Evolutionary conservation across 1,140 invertebrate genomes (phyloP).

Genomic region (Mycetomoellerius zeteki): DNA sequence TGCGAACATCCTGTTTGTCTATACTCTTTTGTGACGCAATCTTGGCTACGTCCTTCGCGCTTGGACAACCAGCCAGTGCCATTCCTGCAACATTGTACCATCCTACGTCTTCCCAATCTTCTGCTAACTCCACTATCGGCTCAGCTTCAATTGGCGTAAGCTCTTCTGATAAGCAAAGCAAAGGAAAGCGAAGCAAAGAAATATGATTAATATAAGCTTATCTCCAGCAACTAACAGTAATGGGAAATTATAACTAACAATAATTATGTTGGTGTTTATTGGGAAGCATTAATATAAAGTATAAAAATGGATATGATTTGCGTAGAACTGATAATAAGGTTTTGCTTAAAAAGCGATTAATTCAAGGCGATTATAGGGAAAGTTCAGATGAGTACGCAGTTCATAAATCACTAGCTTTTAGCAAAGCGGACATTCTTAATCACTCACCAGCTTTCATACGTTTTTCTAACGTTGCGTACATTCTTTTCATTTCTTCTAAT

Average conservation of each 20-base stretch:
- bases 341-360: constrained; percentile 8
- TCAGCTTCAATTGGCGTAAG: constrained; percentile 61
- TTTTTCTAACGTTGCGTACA: constrained; percentile 91
- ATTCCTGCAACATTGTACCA: constrained; percentile 86
- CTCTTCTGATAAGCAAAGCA: constrained; percentile 67
- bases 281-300: constrained; percentile 1
- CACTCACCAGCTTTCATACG: constrained; percentile 86
- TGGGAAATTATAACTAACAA: too few relatives aligned
- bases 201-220: constrained; percentile 51
- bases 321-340: not conserved
- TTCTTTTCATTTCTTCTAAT: constrained; percentile 92
- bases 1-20: constrained; percentile 77
- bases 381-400: not conserved
- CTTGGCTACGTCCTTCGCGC: constrained; percentile 85
- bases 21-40: constrained; percentile 85
- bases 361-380: constrained; percentile 19
- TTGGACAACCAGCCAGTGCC: constrained; percentile 86
- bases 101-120: constrained; percentile 78
- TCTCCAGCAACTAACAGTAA: too few relatives aligned
- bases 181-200: constrained; percentile 71
- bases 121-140: constrained; percentile 81
- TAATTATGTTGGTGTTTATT: too few relatives aligned
- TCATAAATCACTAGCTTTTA: not conserved
- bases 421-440: not conserved
- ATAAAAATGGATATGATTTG: not conserved